Conservation (phyloP, 2,888 invertebrate genomes). For the Ophion ellenae region DNA sequence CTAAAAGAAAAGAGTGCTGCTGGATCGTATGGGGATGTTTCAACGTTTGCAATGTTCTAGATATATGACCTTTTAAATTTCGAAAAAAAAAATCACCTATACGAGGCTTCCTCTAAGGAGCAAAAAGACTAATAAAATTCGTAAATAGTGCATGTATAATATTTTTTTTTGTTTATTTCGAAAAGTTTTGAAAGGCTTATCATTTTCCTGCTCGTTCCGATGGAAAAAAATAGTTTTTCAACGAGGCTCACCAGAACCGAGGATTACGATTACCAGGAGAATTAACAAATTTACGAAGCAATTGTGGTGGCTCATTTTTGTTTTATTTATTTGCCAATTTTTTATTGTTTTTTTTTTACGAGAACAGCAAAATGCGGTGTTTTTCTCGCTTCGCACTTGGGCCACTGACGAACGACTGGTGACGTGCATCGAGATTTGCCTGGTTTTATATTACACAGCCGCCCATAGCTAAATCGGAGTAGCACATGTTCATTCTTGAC, state of each 20-base stretch:
- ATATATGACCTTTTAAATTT: too few species aligned
- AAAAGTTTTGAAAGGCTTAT: neutral
- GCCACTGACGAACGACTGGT: constrained; percentile 39
- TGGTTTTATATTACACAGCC: constrained; percentile 37
- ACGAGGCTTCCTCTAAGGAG: too few species aligned
- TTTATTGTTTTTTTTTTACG: neutral
- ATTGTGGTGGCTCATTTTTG: constrained; percentile 30
- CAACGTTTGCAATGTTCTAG: too few species aligned
- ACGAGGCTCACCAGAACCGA: constrained; percentile 38
- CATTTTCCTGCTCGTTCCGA: neutral
- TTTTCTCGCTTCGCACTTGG: neutral
- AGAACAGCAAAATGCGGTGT: neutral
- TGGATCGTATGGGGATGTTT: too few species aligned
- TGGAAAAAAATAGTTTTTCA: constrained; percentile 12
- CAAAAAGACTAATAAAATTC: too few species aligned
- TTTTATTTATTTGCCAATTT: constrained; percentile 2
- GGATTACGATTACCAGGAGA: constrained; percentile 19
- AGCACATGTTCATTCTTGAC: neutral
- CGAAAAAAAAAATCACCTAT: too few species aligned
- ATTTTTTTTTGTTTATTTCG: neutral
- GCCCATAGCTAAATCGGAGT: neutral
- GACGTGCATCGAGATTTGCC: constrained; percentile 10
- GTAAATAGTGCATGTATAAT: too few species aligned
- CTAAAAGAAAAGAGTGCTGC: too few species aligned
- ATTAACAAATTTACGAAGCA: constrained; percentile 23